A percentile compares a stretch with the other conserved stretches of the same genome.
phyloP scores from a whole-genome alignment of 2,797 vertebrate species.

The Hozukius guyotensis region DNA sequence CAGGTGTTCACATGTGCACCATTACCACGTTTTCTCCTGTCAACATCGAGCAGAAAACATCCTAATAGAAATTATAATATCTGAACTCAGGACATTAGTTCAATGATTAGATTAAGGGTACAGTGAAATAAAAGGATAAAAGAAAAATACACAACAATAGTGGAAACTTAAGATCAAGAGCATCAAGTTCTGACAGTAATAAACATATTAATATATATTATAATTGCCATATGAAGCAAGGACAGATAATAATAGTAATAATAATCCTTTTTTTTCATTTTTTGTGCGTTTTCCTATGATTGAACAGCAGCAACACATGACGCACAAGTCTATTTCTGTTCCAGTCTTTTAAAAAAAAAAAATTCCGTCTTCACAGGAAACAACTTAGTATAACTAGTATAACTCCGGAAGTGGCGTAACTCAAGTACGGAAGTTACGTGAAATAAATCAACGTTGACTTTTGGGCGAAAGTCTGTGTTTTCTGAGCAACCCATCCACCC shows the following conservation, averaged over 20 bases:
- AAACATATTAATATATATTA: too few relatives aligned
- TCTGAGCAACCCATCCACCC: too few relatives aligned
- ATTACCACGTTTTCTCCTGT: neutral
- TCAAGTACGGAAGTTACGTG: too few relatives aligned
- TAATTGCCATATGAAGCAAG: neutral
- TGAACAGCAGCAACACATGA: too few relatives aligned
- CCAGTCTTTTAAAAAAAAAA: too few relatives aligned
- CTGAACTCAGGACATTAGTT: neutral
- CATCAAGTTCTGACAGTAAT: neutral
- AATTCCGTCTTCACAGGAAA: too few relatives aligned
- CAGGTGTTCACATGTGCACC: neutral
- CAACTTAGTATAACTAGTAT: too few relatives aligned
- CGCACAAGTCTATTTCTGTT: too few relatives aligned
- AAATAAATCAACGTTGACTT: too few relatives aligned
- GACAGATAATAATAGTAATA: neutral
- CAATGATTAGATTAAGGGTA: neutral
- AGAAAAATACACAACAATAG: neutral
- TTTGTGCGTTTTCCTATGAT: too few relatives aligned
- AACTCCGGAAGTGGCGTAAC: too few relatives aligned
- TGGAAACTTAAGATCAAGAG: neutral
- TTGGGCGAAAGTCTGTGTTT: too few relatives aligned
- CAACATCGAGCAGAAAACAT: neutral
- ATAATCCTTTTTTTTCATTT: neutral
- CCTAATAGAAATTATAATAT: neutral
- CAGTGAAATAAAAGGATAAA: neutral